phyloP scores from a whole-genome alignment of 2,113 vertebrate species.

The Triplophysa tibetana region DNA sequence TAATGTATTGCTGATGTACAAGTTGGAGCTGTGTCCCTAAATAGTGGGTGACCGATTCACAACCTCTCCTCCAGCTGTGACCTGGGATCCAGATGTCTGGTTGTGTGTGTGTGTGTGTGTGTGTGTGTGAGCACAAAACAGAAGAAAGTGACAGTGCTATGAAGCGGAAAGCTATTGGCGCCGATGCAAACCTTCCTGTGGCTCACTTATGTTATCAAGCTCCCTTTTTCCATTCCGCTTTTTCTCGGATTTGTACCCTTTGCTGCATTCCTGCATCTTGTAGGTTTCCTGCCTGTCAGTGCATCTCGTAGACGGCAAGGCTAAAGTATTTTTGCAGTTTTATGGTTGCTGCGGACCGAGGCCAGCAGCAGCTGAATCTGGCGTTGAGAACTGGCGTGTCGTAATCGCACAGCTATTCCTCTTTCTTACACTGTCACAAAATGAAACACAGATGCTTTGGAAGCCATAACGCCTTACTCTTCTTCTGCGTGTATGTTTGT shows the following conservation, averaged over 20 bases:
- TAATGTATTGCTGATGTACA: neutral
- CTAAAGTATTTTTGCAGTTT: constrained; percentile 43
- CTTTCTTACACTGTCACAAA: constrained; percentile 61
- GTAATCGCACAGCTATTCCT: constrained; percentile 69
- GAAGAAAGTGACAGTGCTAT: neutral
- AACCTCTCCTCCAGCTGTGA: constrained; percentile 42
- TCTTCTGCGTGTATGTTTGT: constrained; percentile 9
- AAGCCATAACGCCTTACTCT: constrained; percentile 56
- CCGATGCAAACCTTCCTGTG: constrained; percentile 4
- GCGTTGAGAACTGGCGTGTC: constrained; percentile 47
- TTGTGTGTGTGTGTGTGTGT: neutral
- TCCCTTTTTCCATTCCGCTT: constrained; percentile 15
- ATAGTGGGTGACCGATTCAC: neutral
- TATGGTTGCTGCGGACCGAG: constrained; percentile 11
- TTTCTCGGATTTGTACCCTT: neutral
- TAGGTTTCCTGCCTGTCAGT: constrained; percentile 19
- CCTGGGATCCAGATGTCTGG: neutral
- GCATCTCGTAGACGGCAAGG: constrained; percentile 1
- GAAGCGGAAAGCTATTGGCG: neutral
- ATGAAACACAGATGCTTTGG: constrained; percentile 72
- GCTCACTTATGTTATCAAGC: constrained; percentile 6
- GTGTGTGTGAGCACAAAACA: neutral
- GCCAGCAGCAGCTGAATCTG: constrained; percentile 58
- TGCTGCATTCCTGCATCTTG: constrained; percentile 23
- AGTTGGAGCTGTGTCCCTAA: neutral